A percentile compares a stretch with the other conserved stretches of the same genome.
Evolutionary conservation across 2,797 vertebrate genomes (phyloP).

Genomic region (Phoebastria nigripes): DNA sequence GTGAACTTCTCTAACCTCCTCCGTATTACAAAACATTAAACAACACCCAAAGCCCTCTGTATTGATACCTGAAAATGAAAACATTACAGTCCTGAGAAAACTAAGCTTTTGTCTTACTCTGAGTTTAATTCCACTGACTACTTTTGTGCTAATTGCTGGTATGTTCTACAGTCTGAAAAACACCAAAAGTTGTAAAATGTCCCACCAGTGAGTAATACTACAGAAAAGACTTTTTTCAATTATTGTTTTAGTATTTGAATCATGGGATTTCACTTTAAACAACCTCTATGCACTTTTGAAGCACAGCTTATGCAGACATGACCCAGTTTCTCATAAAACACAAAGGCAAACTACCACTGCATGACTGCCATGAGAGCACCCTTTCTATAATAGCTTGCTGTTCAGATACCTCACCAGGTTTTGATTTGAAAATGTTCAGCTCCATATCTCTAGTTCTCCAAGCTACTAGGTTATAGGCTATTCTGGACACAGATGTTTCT

Average conservation of each 20-base stretch:
- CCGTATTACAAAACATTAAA: not conserved
- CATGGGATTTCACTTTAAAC: not conserved
- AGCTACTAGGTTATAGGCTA: not conserved
- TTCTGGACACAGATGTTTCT: not conserved
- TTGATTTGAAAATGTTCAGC: not conserved
- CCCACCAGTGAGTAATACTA: not conserved
- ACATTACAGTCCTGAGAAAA: not conserved
- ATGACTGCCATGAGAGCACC: not conserved
- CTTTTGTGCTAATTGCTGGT: not conserved
- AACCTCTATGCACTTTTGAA: not conserved
- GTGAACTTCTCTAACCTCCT: not conserved
- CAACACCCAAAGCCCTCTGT: not conserved
- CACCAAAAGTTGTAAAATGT: not conserved
- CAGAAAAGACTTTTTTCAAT: not conserved
- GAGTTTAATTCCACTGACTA: not conserved
- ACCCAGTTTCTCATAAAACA: not conserved
- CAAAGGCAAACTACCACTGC: not conserved
- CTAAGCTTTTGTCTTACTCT: not conserved
- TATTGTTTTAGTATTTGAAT: not conserved
- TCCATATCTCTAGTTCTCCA: not conserved
- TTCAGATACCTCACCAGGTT: not conserved
- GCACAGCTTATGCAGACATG: not conserved
- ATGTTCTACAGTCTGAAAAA: not conserved
- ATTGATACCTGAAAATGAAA: not conserved
- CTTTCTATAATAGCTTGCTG: not conserved